Evolutionary conservation across 1,140 invertebrate genomes (phyloP).

Genomic region (Amyelois transitella): DNA sequence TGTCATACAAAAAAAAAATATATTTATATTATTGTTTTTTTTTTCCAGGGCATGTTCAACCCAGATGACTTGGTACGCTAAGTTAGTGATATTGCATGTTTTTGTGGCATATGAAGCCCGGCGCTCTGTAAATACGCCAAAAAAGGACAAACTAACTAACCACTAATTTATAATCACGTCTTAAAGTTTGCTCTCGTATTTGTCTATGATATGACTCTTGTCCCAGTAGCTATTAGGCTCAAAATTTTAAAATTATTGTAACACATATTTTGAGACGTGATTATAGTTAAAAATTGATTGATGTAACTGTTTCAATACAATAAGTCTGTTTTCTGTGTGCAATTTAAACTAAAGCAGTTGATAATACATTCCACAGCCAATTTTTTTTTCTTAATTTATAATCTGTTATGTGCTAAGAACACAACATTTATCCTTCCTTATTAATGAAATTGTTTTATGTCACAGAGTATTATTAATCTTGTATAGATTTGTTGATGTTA

Average conservation of each 20-base stretch:
- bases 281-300: too few relatives aligned
- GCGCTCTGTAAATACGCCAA: constrained; percentile 56
- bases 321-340: constrained; percentile 44
- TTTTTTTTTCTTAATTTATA: constrained; percentile 8
- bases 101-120: constrained; percentile 34
- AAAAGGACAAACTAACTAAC: constrained; percentile 31
- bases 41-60: constrained; percentile 89
- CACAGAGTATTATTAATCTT: constrained; percentile 38
- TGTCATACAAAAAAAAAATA: too few relatives aligned
- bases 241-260: not conserved
- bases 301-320: constrained; percentile 6
- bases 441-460: constrained; percentile 8
- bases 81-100: constrained; percentile 55
- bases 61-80: constrained; percentile 82
- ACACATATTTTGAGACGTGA: not conserved
- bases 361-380: constrained; percentile 46
- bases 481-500: constrained; percentile 61
- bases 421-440: not conserved
- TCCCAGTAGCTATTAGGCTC: too few relatives aligned
- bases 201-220: not conserved
- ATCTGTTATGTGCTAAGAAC: constrained; percentile 8
- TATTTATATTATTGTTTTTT: too few relatives aligned
- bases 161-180: constrained; percentile 15
- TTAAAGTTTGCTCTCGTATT: not conserved
- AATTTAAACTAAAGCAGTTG: constrained; percentile 38